Evolutionary conservation across 2,113 vertebrate species (phyloP), one percentile per base, ranked within the genome.

Genomic region (Colaptes auratus): DNA sequence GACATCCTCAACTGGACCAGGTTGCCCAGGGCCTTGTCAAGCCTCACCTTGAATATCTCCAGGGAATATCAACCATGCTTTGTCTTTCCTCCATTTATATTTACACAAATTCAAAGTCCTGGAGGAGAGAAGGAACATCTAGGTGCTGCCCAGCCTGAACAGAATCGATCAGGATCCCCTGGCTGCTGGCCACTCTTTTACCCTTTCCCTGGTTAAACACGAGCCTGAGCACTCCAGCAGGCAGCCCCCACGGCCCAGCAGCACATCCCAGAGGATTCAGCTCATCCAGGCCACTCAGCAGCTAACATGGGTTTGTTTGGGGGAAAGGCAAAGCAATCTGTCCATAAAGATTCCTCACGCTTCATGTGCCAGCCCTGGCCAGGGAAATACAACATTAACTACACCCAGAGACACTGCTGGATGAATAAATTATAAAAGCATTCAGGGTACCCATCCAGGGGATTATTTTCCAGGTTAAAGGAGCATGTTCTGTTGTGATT

Each of bases 341-440:
- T 97, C 96, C 94, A 86, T 82, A 87, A 96, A 92, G 95, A 97
- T 97, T 97, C 86, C 95, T 97, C 94, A 97, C 25, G 96, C 97
- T 96, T 92, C 90, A 53, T 6, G 14, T 70, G 89, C 85, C 93
- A 89, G 90, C 89, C 92, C 77, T 7, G 65, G 92, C 77, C 93
- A 82, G 92, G 93, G 95, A 97, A 91, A 95, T 87, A 89, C 90
- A 95, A 89, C 95, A 96, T 97, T 96, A 96, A 76, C 93, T 95
- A 95, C 95, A 97, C 48, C 91, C 48, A 48, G 90, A 96, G 93
- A 72, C 87, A 95, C 61, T 85, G 89, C 24, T 93, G 95, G 93
- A 96, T 97, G 90, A 97, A 97, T 97, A 97, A 97, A 96, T 97
- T 92, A 97, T 97, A 95, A 46, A 95, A 94, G 92, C 96, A 94